These are phyloP conservation scores for Ambastaia sidthimunki DNA, from an alignment of 2,797 vertebrate genomes.

Conservation along the genomic window DNA sequence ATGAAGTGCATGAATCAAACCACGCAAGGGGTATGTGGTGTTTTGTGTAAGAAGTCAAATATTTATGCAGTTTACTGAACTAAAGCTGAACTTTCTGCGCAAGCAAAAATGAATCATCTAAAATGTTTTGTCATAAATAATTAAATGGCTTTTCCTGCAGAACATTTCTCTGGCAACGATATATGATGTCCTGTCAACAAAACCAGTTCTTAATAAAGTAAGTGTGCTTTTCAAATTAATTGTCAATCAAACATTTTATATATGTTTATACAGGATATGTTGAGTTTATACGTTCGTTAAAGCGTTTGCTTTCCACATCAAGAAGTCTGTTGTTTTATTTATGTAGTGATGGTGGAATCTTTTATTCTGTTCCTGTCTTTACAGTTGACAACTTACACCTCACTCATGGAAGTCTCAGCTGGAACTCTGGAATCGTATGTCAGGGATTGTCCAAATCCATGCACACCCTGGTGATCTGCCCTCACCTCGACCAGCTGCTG, in stretches of 20 bases:
- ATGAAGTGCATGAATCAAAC: slow-evolving; percentile 90
- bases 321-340: not conserved
- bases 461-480: slow-evolving; percentile 88
- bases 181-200: slow-evolving; percentile 95
- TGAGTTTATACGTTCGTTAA: not conserved
- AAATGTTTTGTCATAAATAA: not conserved
- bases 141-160: slow-evolving; percentile 68
- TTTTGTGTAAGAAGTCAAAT: not conserved
- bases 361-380: not conserved
- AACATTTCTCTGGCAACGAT: slow-evolving; percentile 82
- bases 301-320: not conserved
- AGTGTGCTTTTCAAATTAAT: slow-evolving; percentile 40
- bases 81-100: not conserved
- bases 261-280: no score
- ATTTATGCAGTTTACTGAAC: not conserved
- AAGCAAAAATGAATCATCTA: not conserved
- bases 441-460: slow-evolving; percentile 90
- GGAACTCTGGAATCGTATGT: slow-evolving; percentile 86
- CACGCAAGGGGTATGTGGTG: slow-evolving; percentile 79
- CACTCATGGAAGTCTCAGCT: slow-evolving; percentile 86
- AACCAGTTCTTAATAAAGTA: slow-evolving; percentile 97
- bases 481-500: not conserved
- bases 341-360: not conserved
- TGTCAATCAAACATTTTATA: not conserved
- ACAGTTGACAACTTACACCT: slow-evolving; percentile 93